Evolutionary conservation across 2,797 vertebrate genomes (phyloP).

Genomic region (Anguilla obscura): DNA sequence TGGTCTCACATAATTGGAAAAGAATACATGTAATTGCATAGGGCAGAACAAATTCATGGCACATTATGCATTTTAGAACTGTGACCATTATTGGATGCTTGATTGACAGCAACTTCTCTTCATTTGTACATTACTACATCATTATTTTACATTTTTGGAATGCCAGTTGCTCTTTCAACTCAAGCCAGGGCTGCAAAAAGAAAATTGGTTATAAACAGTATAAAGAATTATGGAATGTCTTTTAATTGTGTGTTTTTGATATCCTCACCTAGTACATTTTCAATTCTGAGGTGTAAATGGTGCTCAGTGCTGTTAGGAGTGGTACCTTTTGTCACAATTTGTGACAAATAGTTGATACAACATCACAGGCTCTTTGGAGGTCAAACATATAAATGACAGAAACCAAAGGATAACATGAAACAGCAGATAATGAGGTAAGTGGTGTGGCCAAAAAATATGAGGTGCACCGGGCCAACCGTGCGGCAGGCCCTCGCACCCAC

Average conservation of each 20-base stretch:
- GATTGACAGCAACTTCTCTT: not conserved
- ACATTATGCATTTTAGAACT: not conserved
- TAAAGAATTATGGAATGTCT: not conserved
- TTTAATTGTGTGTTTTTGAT: not conserved
- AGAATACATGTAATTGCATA: not conserved
- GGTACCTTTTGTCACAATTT: not conserved
- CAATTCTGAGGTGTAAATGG: not conserved
- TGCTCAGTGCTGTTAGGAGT: not conserved
- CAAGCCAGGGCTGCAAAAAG: not conserved
- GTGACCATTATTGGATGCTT: not conserved
- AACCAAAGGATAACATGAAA: not conserved
- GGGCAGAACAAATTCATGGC: not conserved
- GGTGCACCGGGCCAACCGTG: not conserved
- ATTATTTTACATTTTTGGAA: constrained; percentile 10
- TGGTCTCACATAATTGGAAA: constrained; percentile 6
- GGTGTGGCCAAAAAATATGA: not conserved
- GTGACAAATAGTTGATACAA: not conserved
- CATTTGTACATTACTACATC: not conserved
- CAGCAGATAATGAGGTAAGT: not conserved
- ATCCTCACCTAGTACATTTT: not conserved
- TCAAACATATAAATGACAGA: not conserved
- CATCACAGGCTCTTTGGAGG: not conserved
- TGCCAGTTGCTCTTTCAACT: not conserved
- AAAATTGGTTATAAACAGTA: not conserved
- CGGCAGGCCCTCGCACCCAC: too few species aligned